Base-by-base conservation (phyloP, 2,888 invertebrate species). In the Conomelus anceps region DNA sequence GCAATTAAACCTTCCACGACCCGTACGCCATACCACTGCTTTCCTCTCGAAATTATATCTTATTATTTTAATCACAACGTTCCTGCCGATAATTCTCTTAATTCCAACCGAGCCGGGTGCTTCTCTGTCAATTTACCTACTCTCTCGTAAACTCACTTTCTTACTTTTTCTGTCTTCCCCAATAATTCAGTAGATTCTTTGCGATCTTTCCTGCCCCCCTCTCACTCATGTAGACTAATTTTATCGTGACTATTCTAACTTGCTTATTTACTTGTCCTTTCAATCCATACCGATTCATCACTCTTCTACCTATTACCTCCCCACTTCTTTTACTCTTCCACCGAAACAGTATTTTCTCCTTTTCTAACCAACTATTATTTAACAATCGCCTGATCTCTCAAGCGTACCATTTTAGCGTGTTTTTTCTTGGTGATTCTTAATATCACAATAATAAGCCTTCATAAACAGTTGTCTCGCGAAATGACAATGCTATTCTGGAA, bases 11-110 rank as follows among this genome's bases (percentile, higher is more conserved):
- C 63, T 63, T 63, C 63, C 63, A 63, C 63, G 63, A 63, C 63
- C 63, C 63, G 63, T 63, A 63, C 63, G 63, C 63, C 63, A n/a
- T 63, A 63, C 63, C 86, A 29, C 86, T 86, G 24, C 24, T 24
- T 86, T 86, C 86, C 86, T 86, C 86, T 26, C 86, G 26, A 86
- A 86, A 86, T 86, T 86, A 86, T 86, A 24, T 86, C 86, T 86
- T 86, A 86, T 86, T 86, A 86, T 86, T 22, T 26, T 86, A 86
- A 86, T 86, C 86, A 86, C 86, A 23, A 26, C 86, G 86, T 86
- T 86, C 23, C 86, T 86, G 24, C 22, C 86, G 86, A 86, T 86
- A 86, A 86, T 86, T 86, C 86, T 86, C 26, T 86, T 86, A 86
- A 86, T 86, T 86, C 86, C n/a, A 63, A n/a, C n/a, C n/a, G 20